phyloP scores from a whole-genome alignment of 2,113 vertebrate genomes.

The Arvicanthis niloticus region DNA sequence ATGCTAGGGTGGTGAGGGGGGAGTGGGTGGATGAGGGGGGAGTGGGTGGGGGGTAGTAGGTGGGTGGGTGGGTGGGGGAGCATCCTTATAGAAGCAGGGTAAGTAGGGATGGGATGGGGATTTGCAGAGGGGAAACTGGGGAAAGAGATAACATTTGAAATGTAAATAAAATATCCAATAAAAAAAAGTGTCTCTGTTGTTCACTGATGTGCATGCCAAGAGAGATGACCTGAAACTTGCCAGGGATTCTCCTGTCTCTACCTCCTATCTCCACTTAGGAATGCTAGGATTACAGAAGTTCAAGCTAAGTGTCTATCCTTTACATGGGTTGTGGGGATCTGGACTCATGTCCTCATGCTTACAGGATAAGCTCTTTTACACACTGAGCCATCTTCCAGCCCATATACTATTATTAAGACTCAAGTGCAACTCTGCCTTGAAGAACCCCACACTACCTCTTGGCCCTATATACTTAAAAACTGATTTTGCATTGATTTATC shows the following conservation, averaged over 20 bases:
- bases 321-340: neutral
- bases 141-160: no score
- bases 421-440: neutral
- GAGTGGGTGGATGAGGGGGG: no score
- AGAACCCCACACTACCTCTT: neutral
- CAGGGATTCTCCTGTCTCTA: neutral
- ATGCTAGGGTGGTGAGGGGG: no score
- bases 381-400: neutral
- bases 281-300: no score
- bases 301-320: neutral
- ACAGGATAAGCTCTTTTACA: neutral
- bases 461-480: neutral
- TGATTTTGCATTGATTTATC: neutral
- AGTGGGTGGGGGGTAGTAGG: no score
- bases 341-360: neutral
- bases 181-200: neutral
- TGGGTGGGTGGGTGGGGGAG: no score
- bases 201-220: neutral
- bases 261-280: neutral
- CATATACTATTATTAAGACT: neutral
- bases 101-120: no score
- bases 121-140: no score
- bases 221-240: neutral
- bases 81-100: no score
- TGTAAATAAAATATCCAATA: no score